phyloP scores from a whole-genome alignment of 2,797 vertebrate species.

The Trematomus bernacchii region DNA sequence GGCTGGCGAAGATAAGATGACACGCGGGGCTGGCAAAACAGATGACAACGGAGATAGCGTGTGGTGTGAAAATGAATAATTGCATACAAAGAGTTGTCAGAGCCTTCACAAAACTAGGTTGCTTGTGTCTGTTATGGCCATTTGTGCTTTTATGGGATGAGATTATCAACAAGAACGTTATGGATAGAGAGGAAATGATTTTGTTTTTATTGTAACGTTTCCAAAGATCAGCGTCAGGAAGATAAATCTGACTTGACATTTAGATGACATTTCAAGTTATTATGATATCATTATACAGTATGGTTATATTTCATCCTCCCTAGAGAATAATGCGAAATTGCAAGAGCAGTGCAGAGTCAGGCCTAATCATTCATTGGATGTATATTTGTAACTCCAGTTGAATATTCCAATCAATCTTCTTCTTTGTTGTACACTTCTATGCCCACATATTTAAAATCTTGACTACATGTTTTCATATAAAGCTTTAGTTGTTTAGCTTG shows the following conservation, averaged over 20 bases:
- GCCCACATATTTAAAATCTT: neutral
- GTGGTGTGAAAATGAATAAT: conserved; percentile 60
- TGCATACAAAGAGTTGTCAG: conserved; percentile 52
- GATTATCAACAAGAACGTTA: conserved; percentile 42
- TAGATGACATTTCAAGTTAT: conserved; percentile 18
- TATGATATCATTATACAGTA: neutral
- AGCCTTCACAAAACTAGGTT: conserved; percentile 38
- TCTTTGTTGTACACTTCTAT: neutral
- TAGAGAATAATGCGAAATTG: neutral
- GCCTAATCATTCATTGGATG: neutral
- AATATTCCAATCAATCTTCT: neutral
- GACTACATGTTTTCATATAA: neutral
- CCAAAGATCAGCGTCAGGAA: conserved; percentile 5
- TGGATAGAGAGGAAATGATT: conserved; percentile 6
- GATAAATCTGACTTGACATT: conserved; percentile 14
- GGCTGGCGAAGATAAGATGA: conserved; percentile 61
- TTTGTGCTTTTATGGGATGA: conserved; percentile 14
- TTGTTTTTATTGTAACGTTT: neutral
- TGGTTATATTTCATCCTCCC: neutral
- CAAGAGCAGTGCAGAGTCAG: neutral
- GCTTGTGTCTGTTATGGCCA: conserved; percentile 23
- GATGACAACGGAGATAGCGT: conserved; percentile 57
- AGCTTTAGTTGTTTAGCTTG: neutral
- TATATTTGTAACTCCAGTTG: neutral
- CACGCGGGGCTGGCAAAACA: conserved; percentile 28